These are phyloP conservation scores for Lates calcarifer DNA, from an alignment of 2,113 vertebrate genomes.

Conservation along the genomic window DNA sequence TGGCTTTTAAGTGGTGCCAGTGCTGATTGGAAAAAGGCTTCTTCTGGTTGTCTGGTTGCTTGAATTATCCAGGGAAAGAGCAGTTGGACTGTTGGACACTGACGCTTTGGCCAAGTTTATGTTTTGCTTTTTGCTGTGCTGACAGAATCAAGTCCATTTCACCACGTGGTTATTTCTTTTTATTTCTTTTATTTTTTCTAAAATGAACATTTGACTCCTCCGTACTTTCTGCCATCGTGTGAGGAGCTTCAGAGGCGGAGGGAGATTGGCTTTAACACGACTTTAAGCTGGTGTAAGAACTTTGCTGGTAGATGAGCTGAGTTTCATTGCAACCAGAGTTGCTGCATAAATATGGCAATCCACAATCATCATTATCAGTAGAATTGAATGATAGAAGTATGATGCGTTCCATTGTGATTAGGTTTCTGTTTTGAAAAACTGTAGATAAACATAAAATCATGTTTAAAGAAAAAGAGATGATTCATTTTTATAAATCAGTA, in stretches of 20 bases:
- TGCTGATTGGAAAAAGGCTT: slow-evolving; percentile 47
- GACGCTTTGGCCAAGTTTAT: slow-evolving; percentile 63
- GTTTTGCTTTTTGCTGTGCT: slow-evolving; percentile 69
- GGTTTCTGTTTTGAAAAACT: slow-evolving; percentile 83
- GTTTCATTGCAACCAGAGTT: slow-evolving; percentile 78
- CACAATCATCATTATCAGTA: slow-evolving; percentile 82
- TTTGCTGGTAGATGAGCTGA: slow-evolving; percentile 62
- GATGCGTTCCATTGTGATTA: slow-evolving; percentile 84
- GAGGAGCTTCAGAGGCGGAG: slow-evolving; percentile 60
- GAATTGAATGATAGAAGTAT: slow-evolving; percentile 83
- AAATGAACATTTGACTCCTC: slow-evolving; percentile 67
- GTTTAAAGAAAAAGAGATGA: slow-evolving; percentile 81
- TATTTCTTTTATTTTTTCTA: slow-evolving; percentile 43
- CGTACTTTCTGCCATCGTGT: slow-evolving; percentile 64
- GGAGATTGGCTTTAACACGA: slow-evolving; percentile 67
- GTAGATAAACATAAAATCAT: slow-evolving; percentile 86
- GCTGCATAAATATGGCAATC: slow-evolving; percentile 83
- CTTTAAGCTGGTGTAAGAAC: slow-evolving; percentile 66
- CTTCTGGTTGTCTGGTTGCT: slow-evolving; percentile 49
- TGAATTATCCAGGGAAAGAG: slow-evolving; percentile 41
- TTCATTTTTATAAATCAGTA: slow-evolving; percentile 86
- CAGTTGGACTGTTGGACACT: slow-evolving; percentile 53
- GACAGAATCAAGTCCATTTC: slow-evolving; percentile 70
- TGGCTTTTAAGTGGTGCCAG: slow-evolving; percentile 63
- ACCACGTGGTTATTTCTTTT: slow-evolving; percentile 38